Evolutionary conservation across 1,140 invertebrate species (phyloP), one percentile per base, ranked within the genome.

Genomic region (Bombyx mandarina): DNA sequence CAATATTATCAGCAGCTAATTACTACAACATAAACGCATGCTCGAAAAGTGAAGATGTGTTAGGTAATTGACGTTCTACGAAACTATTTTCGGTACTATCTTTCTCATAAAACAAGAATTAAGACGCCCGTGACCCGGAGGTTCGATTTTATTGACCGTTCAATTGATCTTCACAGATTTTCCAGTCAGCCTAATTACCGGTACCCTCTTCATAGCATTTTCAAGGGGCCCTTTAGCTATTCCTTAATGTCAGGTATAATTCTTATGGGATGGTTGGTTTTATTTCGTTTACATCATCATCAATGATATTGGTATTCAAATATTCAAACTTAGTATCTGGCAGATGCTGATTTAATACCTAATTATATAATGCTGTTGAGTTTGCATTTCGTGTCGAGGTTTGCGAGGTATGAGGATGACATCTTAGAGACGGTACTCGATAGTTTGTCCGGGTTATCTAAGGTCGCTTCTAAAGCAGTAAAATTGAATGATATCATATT

Each of bases 401-500:
- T 35, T 35, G 26, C 26, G 26, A 47, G 10, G 67, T 69, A 71
- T 67, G 67, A 72, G 73, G 68, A 77, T 70, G 71, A 60, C 74
- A 76, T 77, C 81, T 79, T 76, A 73, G 76, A 81, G 79, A 77
- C 69, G 69, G 60, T 67, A 64, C 62, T 68, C 73, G 79, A 79
- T 82, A 82, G 75, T 82, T 81, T 70, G 67, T 66, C 53, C 58
- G 74, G 83, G 83, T 84, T 86, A 84, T 84, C 81, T 62, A 44
- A 63, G 81, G 83, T 84, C 83, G 74, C 71, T 76, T 84, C 79
- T 79, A 80, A 83, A 82, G 79, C 81, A 86, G 77, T 84, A 82
- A 83, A 80, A 82, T 86, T 86, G 77, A 86, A 84, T 79, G 82
- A 84, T 86, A 86, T 82, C 80, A 59, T 73, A 77, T 79, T 76